Evolutionary conservation across 1,140 invertebrate genomes (phyloP), one percentile per base, ranked within the genome.

Genomic region (Pseudomyrmex pallidus): DNA sequence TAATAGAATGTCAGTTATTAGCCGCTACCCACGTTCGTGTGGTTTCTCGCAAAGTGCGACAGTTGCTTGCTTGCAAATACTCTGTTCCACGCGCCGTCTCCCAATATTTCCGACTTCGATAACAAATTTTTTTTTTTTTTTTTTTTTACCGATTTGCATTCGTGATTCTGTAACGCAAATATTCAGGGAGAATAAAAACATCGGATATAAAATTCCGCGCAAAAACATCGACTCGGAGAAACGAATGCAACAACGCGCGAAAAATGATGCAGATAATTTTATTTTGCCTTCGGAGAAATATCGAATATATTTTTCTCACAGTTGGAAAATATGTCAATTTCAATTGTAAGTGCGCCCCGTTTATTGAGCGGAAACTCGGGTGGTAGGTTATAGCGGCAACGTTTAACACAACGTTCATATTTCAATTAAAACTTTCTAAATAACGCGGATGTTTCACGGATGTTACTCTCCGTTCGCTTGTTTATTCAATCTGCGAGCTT

Each of bases 1-100:
- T 90, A 90, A 90, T 90, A 90, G 87, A 83, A 82, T 50, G 82
- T 35, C 64, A 67, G 83, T 89, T 88, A 88, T 90, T 87, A 85
- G 77, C 73, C 72, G 50, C 77, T 64, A 48, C 85, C 87, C 76
- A 89, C 87, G 44, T 35, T 46, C 48, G 57, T 57, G 46, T 13
- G 22, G 50, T 80, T 72, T 72, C 17, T 68, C 56, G 67, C 50
- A 82, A 85, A 66, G 44, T 63, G 56, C 0, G 35, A 35, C 35
- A 35, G 35, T 35, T 35, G 35, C 35, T 35, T 35, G 35, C 44
- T 25, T 4, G 13, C 10, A 44, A 54, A 13, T 20, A 35, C 52
- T 4, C 35, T 44, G 52, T 44, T 3, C 7, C 12, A n/a, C n/a
- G 22, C 9, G 46, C 4, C 35, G n/a, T 68, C 15, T 68, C 20